Base-by-base conservation (phyloP, 2,113 vertebrate genomes). In the Paramormyrops kingsleyae region DNA sequence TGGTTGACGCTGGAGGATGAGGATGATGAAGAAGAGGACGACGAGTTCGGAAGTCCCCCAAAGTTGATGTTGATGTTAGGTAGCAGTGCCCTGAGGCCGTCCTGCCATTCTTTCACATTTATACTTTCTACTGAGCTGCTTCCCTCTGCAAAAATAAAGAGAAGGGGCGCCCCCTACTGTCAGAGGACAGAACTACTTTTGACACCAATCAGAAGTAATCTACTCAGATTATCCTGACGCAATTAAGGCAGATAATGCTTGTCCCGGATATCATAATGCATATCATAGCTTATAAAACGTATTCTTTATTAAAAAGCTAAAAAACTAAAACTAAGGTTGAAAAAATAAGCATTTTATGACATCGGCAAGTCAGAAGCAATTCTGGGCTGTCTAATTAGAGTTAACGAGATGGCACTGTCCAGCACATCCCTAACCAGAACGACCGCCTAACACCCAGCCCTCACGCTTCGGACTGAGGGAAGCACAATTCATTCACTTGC, bases 41-140 rank as follows among this genome's bases (percentile, higher is more conserved):
- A 97, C 93, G 97, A 96, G 97, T 96, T 97, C 94, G 97, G 97
- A 95, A 98, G 97, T 94, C 97, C 97, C 95, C 97, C 97, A 95
- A 98, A 98, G 96, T 96, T 98, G 95, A 98, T 97, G 97, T 98
- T 98, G 96, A 98, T 98, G 97, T 98, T 98, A 95, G 97, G 97
- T 95, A 98, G 96, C 96, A 98, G 97, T 92, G 97, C 97, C 95
- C 97, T 96, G 93, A 98, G 97, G 95, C 97, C 97, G 93, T 98
- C 97, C 95, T 98, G 97, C 97, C 97, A 98, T 95, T 98, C 97
- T 96, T 97, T 98, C 96, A 98, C 96, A 96, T 97, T 97, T 96
- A 97, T 95, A 96, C 96, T 96, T 95, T 97, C 97, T 96, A 97
- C 95, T 95, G 97, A 97, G 96, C 95, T 95, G 96, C 96, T 96